Evolutionary conservation across 1,140 invertebrate genomes (phyloP).

Genomic region (Drosophila grimshawi): DNA sequence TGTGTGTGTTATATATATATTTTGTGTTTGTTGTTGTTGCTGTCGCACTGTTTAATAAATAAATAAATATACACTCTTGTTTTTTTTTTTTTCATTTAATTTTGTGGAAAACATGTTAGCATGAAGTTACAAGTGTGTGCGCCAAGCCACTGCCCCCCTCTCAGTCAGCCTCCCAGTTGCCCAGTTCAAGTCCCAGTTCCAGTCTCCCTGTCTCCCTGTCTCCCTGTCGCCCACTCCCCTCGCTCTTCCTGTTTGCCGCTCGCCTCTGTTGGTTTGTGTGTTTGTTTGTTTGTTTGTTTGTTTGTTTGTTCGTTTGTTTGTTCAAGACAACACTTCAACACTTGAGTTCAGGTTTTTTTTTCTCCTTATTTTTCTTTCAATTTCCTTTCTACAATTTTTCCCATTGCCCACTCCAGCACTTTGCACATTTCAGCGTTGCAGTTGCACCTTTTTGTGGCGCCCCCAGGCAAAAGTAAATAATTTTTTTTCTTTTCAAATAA

Average conservation of each 20-base stretch:
- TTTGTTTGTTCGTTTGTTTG: slow-evolving; percentile 73
- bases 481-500: neutral
- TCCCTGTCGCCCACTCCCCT: neutral
- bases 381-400: slow-evolving; percentile 74
- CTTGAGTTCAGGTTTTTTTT: slow-evolving; percentile 59
- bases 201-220: neutral
- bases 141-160: neutral
- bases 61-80: slow-evolving; percentile 58
- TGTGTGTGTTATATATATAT: slow-evolving; percentile 40
- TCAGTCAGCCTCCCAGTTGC: slow-evolving; percentile 11
- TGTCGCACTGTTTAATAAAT: slow-evolving; percentile 71
- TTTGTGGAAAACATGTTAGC: slow-evolving; percentile 69
- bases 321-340: slow-evolving; percentile 74
- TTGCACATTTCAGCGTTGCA: slow-evolving; percentile 28
- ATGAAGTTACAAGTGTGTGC: slow-evolving; percentile 74
- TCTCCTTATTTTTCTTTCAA: slow-evolving; percentile 38
- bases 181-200: slow-evolving; percentile 8
- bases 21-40: slow-evolving; percentile 64
- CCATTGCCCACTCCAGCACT: slow-evolving; percentile 21
- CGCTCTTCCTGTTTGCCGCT: slow-evolving; percentile 18
- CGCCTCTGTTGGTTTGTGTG: slow-evolving; percentile 53
- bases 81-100: slow-evolving; percentile 30
- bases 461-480: neutral
- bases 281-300: slow-evolving; percentile 61
- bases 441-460: slow-evolving; percentile 54